Evolutionary conservation across 2,797 vertebrate species (phyloP).

Genomic region (Takifugu rubripes): DNA sequence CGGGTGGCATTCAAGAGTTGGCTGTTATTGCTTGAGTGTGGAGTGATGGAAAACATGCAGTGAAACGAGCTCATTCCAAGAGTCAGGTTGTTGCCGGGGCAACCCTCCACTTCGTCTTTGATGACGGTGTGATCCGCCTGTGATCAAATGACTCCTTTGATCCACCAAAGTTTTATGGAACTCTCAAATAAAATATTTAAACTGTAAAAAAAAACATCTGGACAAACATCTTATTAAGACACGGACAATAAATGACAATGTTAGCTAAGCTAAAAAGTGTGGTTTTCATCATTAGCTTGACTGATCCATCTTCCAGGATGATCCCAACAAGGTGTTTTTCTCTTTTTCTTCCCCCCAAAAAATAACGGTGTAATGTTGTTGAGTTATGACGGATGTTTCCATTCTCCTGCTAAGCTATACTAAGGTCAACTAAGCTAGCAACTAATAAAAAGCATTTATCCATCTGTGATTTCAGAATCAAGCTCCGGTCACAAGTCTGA

Average conservation of each 20-base stretch:
- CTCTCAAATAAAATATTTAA: too few relatives aligned
- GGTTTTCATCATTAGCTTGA: too few relatives aligned
- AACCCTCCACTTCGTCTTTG: slow-evolving; percentile 23
- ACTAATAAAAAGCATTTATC: background rate
- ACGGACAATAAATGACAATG: too few relatives aligned
- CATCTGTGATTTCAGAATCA: slow-evolving; percentile 74
- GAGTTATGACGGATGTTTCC: too few relatives aligned
- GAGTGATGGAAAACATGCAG: slow-evolving; percentile 53
- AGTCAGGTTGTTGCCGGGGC: slow-evolving; percentile 26
- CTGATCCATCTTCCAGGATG: too few relatives aligned
- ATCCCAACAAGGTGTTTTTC: too few relatives aligned
- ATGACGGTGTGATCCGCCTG: slow-evolving; percentile 21
- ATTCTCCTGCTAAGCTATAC: too few relatives aligned
- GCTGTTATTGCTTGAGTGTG: slow-evolving; percentile 26
- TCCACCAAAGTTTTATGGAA: slow-evolving; percentile 2
- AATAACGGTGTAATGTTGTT: too few relatives aligned
- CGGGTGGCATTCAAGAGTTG: slow-evolving; percentile 41
- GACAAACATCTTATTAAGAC: background rate
- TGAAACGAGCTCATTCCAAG: slow-evolving; percentile 33
- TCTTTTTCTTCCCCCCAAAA: too few relatives aligned
- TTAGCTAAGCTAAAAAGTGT: too few relatives aligned
- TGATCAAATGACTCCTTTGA: slow-evolving; percentile 32
- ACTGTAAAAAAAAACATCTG: slow-evolving; percentile 7
- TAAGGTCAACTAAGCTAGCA: too few relatives aligned
- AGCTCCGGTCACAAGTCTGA: slow-evolving; percentile 88